Evolutionary conservation across 2,797 vertebrate genomes (phyloP).

Genomic region (Clamator glandarius): DNA sequence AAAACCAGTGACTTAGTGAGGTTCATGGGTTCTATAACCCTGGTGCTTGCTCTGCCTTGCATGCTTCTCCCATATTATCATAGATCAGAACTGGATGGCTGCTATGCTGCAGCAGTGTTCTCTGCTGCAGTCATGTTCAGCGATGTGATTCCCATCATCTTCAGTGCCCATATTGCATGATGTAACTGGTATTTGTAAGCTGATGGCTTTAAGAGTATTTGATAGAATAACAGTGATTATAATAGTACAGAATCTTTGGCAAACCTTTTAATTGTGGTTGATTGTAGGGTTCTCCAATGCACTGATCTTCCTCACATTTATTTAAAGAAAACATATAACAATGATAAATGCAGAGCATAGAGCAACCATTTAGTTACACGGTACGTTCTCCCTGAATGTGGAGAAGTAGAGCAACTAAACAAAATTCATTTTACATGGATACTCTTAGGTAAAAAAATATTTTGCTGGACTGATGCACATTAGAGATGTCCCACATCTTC

Average conservation of each 20-base stretch:
- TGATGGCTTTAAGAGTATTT: neutral
- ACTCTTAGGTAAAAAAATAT: neutral
- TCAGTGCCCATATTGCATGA: neutral
- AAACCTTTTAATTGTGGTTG: neutral
- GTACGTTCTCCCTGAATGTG: neutral
- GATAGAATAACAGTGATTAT: neutral
- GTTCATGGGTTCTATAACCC: fast-evolving
- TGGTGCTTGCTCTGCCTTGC: neutral
- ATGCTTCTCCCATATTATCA: neutral
- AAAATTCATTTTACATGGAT: neutral
- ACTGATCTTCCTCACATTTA: neutral
- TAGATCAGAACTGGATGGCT: neutral
- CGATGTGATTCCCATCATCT: neutral
- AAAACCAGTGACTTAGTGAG: neutral
- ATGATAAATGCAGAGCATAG: neutral
- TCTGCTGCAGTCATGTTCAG: neutral
- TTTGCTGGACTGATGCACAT: neutral
- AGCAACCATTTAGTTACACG: neutral
- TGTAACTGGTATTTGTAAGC: neutral
- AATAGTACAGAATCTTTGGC: neutral
- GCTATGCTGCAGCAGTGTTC: neutral
- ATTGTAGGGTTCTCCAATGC: neutral
- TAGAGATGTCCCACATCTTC: neutral
- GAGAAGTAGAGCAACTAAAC: neutral
- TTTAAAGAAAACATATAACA: neutral